A percentile compares a stretch with the other conserved stretches of the same genome.
Evolutionary conservation across 2,113 vertebrate species (phyloP).

Genomic region (Pollachius pollachius): DNA sequence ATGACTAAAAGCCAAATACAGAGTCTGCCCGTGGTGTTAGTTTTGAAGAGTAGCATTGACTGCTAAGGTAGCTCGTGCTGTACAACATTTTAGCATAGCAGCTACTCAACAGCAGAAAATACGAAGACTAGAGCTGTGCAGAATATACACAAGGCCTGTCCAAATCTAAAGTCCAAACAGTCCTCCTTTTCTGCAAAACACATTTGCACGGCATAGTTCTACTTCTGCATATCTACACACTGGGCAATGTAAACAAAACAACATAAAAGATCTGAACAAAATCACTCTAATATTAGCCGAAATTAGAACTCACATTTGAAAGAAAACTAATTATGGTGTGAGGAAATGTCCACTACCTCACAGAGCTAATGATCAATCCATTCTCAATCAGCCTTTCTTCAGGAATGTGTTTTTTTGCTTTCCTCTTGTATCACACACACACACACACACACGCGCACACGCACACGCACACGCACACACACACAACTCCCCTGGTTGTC

Average conservation of each 20-base stretch:
- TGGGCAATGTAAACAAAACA: too few species aligned
- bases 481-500: constrained; percentile 18
- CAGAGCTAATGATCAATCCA: too few species aligned
- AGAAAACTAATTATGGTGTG: too few species aligned
- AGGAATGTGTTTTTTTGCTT: too few species aligned
- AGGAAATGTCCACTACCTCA: too few species aligned
- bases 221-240: too few species aligned
- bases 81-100: constrained; percentile 4
- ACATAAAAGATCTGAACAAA: too few species aligned
- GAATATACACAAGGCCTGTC: neutral
- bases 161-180: neutral
- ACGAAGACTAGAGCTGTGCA: neutral
- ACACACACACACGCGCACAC: neutral
- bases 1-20: constrained; percentile 2
- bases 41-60: neutral
- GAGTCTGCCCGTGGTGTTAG: neutral
- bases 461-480: neutral
- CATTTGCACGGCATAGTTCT: too few species aligned
- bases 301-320: too few species aligned
- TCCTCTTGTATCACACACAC: neutral
- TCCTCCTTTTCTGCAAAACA: too few species aligned
- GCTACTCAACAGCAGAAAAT: neutral
- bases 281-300: too few species aligned
- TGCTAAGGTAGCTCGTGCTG: neutral
- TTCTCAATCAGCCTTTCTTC: too few species aligned